Base-by-base conservation (phyloP, 2,113 vertebrate genomes). In the Rana temporaria region DNA sequence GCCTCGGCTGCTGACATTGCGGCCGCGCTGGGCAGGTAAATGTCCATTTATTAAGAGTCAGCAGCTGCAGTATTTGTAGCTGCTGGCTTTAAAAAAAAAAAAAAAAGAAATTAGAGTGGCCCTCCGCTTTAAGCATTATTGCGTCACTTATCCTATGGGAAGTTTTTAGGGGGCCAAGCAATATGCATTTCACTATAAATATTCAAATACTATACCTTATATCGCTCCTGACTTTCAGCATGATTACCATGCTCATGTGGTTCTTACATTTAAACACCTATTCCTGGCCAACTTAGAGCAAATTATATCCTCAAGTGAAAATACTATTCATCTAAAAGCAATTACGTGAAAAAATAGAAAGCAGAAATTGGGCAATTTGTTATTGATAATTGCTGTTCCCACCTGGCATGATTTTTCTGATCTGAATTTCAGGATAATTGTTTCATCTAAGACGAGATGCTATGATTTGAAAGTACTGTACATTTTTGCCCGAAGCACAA, bases 341-440 rank as follows among this genome's bases (percentile, higher is more conserved):
- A 82, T 82, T 74, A 82, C 60, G 32, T 42, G 60, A 57, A 75
- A 81, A 63, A 82, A 74, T 57, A 75, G 80, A 70, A 55, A 67
- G 34, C 53, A 19, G 62, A 67, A 74, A 74, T 73, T 32, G 62
- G 72, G 62, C 80, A 66, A 82, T 82, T 82, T 82, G 71, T 82
- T 82, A 75, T 75, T 67, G 80, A 82, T 82, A 82, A 82, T 82
- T 82, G 80, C 59, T 26, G 15, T 81, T 82, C 70, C 80, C 70
- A 82, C 71, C 80, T 82, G 80, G 80, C 60, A 55, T 1, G 55
- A 56, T 66, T 67, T 82, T 65, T 67, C 15, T 65, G 70, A 74
- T 82, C 70, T 66, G 26, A 55, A 74, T 74, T 64, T 82, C 34
- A 6, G 42, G 60, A 75, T 74, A 82, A 74, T 82, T 30, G 55